These are phyloP conservation scores for Notocelia uddmanniana DNA, from an alignment of 2,888 invertebrate genomes.

Conservation along the genomic window DNA sequence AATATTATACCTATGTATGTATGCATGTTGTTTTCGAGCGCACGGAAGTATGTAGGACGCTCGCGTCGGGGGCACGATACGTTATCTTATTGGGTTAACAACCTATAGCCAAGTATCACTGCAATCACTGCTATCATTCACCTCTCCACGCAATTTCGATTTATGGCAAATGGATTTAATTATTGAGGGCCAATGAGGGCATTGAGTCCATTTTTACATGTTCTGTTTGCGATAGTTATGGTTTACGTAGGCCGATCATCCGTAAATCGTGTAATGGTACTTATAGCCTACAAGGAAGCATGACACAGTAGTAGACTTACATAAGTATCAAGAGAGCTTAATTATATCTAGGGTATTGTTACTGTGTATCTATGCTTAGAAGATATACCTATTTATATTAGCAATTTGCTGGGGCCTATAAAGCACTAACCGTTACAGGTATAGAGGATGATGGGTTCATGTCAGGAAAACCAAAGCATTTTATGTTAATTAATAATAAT, in stretches of 20 bases:
- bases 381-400: too few species aligned
- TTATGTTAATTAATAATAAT: too few species aligned
- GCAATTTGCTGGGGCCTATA: too few species aligned
- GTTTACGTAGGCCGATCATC: background rate
- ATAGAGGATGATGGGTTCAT: too few species aligned
- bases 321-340: background rate
- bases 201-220: background rate
- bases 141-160: conserved; percentile 51
- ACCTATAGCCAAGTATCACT: conserved; percentile 77
- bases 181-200: conserved; percentile 27
- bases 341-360: too few species aligned
- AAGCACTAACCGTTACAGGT: too few species aligned
- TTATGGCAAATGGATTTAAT: conserved; percentile 26
- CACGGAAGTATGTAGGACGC: conserved; percentile 83
- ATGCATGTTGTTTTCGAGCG: conserved; percentile 46
- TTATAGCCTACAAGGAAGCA: background rate
- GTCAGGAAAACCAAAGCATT: too few species aligned
- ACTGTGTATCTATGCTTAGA: too few species aligned
- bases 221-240: background rate
- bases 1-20: conserved; percentile 28
- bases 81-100: conserved; percentile 82
- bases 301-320: background rate
- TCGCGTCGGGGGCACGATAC: conserved; percentile 72
- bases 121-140: conserved; percentile 68
- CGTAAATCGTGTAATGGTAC: background rate